Conservation (phyloP, 2,113 vertebrate species). For the Caracal caracal region DNA sequence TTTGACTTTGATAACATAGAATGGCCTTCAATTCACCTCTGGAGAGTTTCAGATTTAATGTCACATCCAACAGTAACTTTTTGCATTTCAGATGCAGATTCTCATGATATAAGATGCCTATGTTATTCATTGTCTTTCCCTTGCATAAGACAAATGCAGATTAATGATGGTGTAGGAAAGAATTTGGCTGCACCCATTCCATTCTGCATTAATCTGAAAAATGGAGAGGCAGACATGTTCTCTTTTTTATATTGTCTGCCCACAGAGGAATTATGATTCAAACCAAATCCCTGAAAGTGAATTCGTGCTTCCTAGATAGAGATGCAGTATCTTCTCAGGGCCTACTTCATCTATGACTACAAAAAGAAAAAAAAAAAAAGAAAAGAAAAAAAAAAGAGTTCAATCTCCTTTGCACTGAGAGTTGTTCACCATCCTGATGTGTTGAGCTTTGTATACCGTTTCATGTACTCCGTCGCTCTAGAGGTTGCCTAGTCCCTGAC, state of each 20-base stretch:
- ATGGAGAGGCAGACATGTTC: not conserved
- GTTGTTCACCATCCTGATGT: not conserved
- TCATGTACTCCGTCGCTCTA: not conserved
- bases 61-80: not conserved
- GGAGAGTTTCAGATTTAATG: not conserved
- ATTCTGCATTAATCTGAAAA: not conserved
- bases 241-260: not conserved
- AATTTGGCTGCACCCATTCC: not conserved
- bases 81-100: not conserved
- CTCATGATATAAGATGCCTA: not conserved
- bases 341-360: not conserved
- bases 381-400: not conserved
- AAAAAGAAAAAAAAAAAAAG: not conserved
- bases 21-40: not conserved
- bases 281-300: not conserved
- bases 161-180: not conserved
- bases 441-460: not conserved
- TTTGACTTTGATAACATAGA: not conserved
- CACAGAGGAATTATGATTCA: not conserved
- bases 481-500: not conserved
- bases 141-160: not conserved
- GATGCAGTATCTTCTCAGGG: not conserved
- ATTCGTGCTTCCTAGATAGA: not conserved
- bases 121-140: not conserved
- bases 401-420: not conserved